Evolutionary conservation across 2,888 invertebrate species (phyloP), one percentile per base, ranked within the genome.

Genomic region (Onchidella celtica): DNA sequence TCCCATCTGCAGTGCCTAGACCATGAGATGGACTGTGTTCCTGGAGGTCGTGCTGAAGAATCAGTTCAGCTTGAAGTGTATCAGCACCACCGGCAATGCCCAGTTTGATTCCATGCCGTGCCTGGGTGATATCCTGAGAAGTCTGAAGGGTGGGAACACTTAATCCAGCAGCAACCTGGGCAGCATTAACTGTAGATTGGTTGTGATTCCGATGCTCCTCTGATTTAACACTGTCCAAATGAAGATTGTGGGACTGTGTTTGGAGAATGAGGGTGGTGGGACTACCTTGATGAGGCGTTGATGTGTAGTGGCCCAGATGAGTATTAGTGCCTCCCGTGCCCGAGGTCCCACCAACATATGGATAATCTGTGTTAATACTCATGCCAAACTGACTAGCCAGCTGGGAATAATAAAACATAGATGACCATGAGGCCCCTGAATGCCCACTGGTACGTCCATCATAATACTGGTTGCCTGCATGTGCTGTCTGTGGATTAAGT

Each of bases 381-480:
- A 87, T 79, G 59, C 85, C 85, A 77, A 87, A 87, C 80, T 89
- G 89, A 75, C 86, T 87, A 11, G 86, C 87, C 9, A 87, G 78
- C 32, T 83, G 87, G 3, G 85, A 83, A 72, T 88, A 87, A 61
- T 87, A 89, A n/a, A 87, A 87, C 75, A 88, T 85, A 36, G 86
- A 85, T 11, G 88, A 66, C 84, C 83, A 84, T 14, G 76, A 66
- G n/a, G 80, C 63, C 27, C 63, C 47, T 34, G 69, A 40, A 34
- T 68, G 68, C 34, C 59, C 73, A 27, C 40, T 21, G 11, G 75
- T 32, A 0, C 81, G 57, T 17, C 63, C 40, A 36, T 81, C 81
- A 63, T 76, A 81, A 70, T 76, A 81, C 69, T 81, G 81, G 34
- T 34, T 69, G 14, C 75, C 69, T 40, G 75, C 34, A 55, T 81